These are phyloP conservation scores for Trachelus troglodyta DNA, from an alignment of 2,888 invertebrate species.

Conservation along the genomic window DNA sequence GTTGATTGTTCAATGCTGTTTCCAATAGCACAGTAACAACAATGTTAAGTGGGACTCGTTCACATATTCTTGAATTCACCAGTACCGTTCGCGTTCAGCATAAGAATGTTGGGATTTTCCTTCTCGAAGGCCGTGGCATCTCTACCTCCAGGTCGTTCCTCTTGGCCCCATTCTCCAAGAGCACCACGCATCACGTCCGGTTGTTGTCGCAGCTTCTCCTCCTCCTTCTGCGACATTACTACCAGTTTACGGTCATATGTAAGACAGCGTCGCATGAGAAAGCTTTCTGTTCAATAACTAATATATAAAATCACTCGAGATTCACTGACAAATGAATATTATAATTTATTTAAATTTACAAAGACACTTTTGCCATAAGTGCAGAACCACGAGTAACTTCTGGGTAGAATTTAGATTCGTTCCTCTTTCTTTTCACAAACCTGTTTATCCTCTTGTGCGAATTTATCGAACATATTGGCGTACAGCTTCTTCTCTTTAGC, in stretches of 20 bases:
- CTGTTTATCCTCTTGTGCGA: conserved; percentile 81
- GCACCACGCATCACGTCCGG: conserved; percentile 80
- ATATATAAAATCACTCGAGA: background rate
- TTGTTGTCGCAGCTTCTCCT: conserved; percentile 74
- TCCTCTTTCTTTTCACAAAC: conserved; percentile 55
- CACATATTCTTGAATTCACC: conserved; percentile 83
- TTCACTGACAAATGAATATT: background rate
- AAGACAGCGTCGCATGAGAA: too few relatives aligned
- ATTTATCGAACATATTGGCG: conserved; percentile 95
- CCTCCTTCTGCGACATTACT: conserved; percentile 75
- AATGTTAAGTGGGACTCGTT: conserved; percentile 30
- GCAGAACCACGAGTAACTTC: too few relatives aligned
- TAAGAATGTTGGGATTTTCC: conserved; percentile 82
- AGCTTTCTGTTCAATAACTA: too few relatives aligned
- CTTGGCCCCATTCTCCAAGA: conserved; percentile 80
- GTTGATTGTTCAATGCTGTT: too few relatives aligned
- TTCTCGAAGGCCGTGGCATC: conserved; percentile 82
- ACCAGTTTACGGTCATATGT: conserved; percentile 39
- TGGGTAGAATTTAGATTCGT: background rate
- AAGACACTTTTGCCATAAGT: too few relatives aligned
- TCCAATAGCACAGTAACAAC: too few relatives aligned
- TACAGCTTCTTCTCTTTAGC: conserved; percentile 88
- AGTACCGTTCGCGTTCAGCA: conserved; percentile 75
- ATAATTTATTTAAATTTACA: background rate
- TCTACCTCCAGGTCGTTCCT: conserved; percentile 73